Evolutionary conservation across 1,140 invertebrate genomes (phyloP), one percentile per base, ranked within the genome.

Genomic region (Pemphigus obesinymphae): DNA sequence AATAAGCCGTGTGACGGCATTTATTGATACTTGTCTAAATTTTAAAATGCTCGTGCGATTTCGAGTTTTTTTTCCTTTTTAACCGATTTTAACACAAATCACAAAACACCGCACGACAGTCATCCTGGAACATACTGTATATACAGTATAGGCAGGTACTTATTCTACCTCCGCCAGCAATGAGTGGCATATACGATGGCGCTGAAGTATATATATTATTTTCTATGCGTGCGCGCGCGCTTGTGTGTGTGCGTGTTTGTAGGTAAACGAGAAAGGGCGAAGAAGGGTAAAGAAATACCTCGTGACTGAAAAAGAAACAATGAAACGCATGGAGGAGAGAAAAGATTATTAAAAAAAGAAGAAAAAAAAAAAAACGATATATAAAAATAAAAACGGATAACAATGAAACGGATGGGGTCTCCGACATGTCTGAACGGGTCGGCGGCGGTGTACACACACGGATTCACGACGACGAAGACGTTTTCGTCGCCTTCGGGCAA

Each of bases 361-460:
- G 68, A 31, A 45, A 17, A 75, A 82, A 83, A 26, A 76, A 53
- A 61, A 68, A 29, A 53, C n/a, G n/a, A 26, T 37, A 76, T n/a
- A 50, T 53, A 48, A 72, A 73, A 31, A 40, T 43, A 68, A 82
- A 53, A 55, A 58, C 55, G 34, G 45, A 83, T 34, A 70, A 83
- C 45, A 83, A 83, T 61, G 55, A 81, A 80, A 80, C 50, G 58
- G 68, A 61, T 23, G 63, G 75, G 75, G 75, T 78, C 76, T 80
- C 76, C 76, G 76, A 80, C 76, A 45, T 80, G 76, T 80, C 76
- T 80, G 76, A 80, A 80, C 76, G 23, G 37, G 76, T 80, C 34
- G 10, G 40, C 23, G 11, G 43, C 45, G 23, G 40, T 40, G 5
- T 70, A 26, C 40, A 45, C 23, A 29, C 66, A 23, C 68, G 58